phyloP scores from a whole-genome alignment of 2,888 invertebrate species.

The Oxyscelio sp. region DNA sequence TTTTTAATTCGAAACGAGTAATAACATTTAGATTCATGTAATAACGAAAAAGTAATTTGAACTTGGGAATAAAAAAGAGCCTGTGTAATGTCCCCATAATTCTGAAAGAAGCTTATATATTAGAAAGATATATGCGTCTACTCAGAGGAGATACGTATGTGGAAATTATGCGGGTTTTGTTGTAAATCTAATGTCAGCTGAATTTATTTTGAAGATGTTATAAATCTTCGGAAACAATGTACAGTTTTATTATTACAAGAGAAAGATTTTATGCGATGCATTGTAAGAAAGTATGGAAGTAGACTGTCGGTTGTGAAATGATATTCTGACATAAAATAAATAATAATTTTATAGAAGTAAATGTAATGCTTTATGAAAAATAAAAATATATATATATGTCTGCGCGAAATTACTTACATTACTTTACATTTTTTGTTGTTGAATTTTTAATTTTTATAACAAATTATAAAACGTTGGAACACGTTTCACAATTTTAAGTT shows the following conservation, averaged over 20 bases:
- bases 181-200: neutral
- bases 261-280: neutral
- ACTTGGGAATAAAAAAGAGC: neutral
- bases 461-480: no score
- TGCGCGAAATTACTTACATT: no score
- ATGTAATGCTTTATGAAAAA: no score
- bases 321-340: no score
- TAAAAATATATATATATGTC: no score
- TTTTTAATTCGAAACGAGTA: no score
- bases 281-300: no score
- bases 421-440: no score
- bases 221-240: neutral
- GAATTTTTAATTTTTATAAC: no score
- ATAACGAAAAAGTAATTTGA: neutral
- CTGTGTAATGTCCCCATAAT: neutral
- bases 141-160: conserved; percentile 1
- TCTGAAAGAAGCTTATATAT: neutral
- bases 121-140: neutral
- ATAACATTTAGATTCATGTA: neutral
- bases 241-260: neutral
- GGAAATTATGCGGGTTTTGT: conserved; percentile 1
- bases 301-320: no score
- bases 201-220: neutral
- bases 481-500: no score
- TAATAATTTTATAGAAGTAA: no score